These are phyloP conservation scores for Diplodus puntazzo DNA, from an alignment of 2,797 vertebrate species.

Conservation along the genomic window DNA sequence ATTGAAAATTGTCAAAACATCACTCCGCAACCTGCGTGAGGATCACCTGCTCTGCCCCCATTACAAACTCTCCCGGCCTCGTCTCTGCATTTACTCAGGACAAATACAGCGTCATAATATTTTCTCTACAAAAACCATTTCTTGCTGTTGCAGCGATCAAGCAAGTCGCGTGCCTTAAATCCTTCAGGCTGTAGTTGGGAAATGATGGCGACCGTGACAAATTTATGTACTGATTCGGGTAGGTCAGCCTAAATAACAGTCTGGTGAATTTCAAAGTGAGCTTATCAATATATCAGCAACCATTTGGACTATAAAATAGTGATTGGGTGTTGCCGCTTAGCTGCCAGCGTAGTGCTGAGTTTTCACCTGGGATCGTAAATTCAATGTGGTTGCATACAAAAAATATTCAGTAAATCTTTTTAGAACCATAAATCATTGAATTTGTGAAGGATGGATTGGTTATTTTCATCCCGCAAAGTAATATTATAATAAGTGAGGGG, in stretches of 20 bases:
- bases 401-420: slow-evolving; percentile 35
- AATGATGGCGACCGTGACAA: slow-evolving; percentile 41
- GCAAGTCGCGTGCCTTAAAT: slow-evolving; percentile 40
- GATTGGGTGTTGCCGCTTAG: slow-evolving; percentile 23
- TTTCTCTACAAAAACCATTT: too few relatives aligned
- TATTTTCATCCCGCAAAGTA: slow-evolving; percentile 44
- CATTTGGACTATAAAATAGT: slow-evolving; percentile 51
- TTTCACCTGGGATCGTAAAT: slow-evolving; percentile 55
- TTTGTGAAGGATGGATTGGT: slow-evolving; percentile 26
- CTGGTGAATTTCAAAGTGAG: slow-evolving; percentile 42
- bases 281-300: slow-evolving; percentile 54
- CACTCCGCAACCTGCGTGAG: background rate
- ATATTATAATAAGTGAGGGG: slow-evolving; percentile 11
- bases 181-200: slow-evolving; percentile 29
- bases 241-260: slow-evolving; percentile 45
- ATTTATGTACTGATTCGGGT: slow-evolving; percentile 52
- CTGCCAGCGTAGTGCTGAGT: slow-evolving; percentile 43
- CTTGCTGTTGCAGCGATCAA: slow-evolving; percentile 24
- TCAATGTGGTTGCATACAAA: slow-evolving; percentile 31
- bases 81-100: slow-evolving; percentile 28
- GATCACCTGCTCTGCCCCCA: slow-evolving; percentile 26
- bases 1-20: background rate
- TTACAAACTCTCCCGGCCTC: slow-evolving; percentile 32
- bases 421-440: slow-evolving; percentile 27
- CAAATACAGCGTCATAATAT: slow-evolving; percentile 36